Evolutionary conservation across 2,888 invertebrate genomes (phyloP).

Genomic region (Carcina quercana): DNA sequence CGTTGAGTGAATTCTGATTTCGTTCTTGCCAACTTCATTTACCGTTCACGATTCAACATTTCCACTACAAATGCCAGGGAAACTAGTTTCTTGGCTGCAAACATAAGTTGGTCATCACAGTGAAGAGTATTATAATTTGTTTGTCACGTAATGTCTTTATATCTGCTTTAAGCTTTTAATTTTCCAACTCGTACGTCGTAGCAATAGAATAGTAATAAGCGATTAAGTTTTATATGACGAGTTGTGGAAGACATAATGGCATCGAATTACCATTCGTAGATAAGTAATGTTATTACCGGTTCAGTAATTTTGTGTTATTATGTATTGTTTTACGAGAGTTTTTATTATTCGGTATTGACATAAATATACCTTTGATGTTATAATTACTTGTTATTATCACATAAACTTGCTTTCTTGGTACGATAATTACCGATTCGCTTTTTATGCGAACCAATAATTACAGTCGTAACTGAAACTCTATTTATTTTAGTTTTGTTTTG

Average conservation of each 20-base stretch:
- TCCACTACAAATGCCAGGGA: background rate
- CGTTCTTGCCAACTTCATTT: constrained; percentile 1
- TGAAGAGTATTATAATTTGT: constrained; percentile 4
- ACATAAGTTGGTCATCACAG: background rate
- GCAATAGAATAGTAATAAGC: constrained; percentile 10
- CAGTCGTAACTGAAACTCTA: too few species aligned
- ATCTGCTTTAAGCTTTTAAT: constrained; percentile 1
- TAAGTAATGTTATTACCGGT: background rate
- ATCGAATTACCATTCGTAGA: background rate
- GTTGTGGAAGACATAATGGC: background rate
- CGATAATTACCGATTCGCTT: too few species aligned
- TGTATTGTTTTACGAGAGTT: too few species aligned
- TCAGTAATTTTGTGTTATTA: background rate
- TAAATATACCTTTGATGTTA: too few species aligned
- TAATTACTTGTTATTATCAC: too few species aligned
- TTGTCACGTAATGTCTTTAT: constrained; percentile 7
- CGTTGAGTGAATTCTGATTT: constrained; percentile 19
- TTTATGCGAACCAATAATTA: too few species aligned
- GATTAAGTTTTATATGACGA: background rate
- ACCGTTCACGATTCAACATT: background rate
- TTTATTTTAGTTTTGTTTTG: too few species aligned
- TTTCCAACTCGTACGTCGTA: constrained; percentile 6
- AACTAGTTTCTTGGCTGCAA: background rate
- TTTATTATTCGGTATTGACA: too few species aligned
- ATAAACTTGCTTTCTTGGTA: too few species aligned